A percentile compares a stretch with the other conserved stretches of the same genome.
Evolutionary conservation across 2,888 invertebrate species (phyloP).

Genomic region (Drosophila mettleri): DNA sequence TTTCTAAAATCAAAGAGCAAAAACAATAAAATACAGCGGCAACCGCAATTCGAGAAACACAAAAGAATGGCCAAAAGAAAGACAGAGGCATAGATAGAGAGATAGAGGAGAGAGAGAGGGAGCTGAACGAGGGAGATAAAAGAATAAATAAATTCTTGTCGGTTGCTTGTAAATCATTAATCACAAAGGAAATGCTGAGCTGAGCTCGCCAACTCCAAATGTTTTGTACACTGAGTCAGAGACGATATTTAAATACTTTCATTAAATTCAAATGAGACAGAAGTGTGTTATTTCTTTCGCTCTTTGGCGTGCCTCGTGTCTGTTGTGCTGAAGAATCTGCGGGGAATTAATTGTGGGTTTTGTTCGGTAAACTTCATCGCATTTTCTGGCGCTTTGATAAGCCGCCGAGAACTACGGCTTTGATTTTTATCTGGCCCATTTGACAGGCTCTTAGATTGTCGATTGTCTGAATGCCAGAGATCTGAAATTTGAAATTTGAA

Average conservation of each 20-base stretch:
- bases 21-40: conserved; percentile 15
- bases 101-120: not conserved
- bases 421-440: conserved; percentile 2
- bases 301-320: conserved; percentile 4
- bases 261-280: conserved; percentile 52
- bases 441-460: conserved; percentile 19
- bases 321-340: conserved; percentile 15
- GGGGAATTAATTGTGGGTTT: conserved; percentile 45
- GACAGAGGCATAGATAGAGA: not conserved
- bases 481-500: no score
- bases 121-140: not conserved
- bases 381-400: conserved; percentile 18
- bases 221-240: conserved; percentile 36
- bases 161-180: conserved; percentile 72
- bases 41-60: conserved; percentile 14
- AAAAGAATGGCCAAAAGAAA: conserved; percentile 54
- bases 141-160: conserved; percentile 26
- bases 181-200: conserved; percentile 52
- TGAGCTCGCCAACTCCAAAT: not conserved
- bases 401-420: conserved; percentile 8
- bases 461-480: not conserved
- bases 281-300: conserved; percentile 7
- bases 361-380: conserved; percentile 18
- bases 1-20: conserved; percentile 62
- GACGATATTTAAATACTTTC: conserved; percentile 45